Conservation (phyloP, 2,888 invertebrate genomes). For the Acrocera orbiculus region DNA sequence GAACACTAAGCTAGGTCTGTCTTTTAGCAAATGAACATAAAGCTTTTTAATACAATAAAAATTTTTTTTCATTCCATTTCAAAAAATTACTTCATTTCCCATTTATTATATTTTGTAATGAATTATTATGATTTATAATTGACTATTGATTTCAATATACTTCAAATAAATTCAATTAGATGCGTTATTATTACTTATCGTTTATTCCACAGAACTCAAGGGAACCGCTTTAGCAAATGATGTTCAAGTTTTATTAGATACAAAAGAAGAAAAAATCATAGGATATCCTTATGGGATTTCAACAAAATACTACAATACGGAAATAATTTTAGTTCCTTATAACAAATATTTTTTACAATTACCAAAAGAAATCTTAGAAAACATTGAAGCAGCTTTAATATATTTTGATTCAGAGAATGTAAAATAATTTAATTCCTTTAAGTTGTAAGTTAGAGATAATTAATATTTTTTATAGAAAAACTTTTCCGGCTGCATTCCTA, state of each 20-base stretch:
- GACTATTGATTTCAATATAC: not conserved
- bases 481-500: constrained; percentile 14
- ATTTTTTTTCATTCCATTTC: no score
- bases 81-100: no score
- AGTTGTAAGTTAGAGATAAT: not conserved
- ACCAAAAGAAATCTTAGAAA: constrained; percentile 14
- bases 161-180: not conserved
- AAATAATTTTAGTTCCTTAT: constrained; percentile 15
- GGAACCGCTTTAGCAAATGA: constrained; percentile 1
- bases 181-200: no score
- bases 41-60: no score
- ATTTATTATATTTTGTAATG: not conserved
- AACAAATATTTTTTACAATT: constrained; percentile 11
- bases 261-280: constrained; percentile 9
- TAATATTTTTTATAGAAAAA: constrained; percentile 11
- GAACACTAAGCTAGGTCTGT: not conserved
- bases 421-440: not conserved
- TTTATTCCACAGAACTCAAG: not conserved
- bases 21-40: no score
- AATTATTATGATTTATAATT: not conserved
- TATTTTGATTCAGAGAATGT: constrained; percentile 18
- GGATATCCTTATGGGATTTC: constrained; percentile 15
- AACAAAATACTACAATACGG: constrained; percentile 18
- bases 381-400: constrained; percentile 15
- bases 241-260: not conserved